These are phyloP conservation scores for Aphrophora alni DNA, from an alignment of 2,888 invertebrate species.

Conservation along the genomic window DNA sequence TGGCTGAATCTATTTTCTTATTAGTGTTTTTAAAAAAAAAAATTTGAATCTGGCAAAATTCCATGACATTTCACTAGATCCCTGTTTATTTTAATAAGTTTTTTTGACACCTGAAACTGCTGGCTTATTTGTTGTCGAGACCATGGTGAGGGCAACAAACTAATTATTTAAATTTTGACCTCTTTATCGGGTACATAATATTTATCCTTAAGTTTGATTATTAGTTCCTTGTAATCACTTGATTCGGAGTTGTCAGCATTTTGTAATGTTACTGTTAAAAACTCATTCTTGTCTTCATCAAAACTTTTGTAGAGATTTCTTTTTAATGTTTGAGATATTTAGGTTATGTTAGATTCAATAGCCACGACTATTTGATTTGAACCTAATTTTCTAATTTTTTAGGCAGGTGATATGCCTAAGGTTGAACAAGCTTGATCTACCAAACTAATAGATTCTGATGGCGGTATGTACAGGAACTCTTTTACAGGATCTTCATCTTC, in stretches of 20 bases:
- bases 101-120: conserved; percentile 19
- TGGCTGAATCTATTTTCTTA: background rate
- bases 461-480: no score
- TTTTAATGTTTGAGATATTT: conserved; percentile 15
- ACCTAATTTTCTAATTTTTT: conserved; percentile 24
- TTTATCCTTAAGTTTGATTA: conserved; percentile 18
- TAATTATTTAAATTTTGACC: conserved; percentile 24
- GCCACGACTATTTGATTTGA: conserved; percentile 7
- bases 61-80: conserved; percentile 11
- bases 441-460: background rate
- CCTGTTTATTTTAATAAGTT: conserved; percentile 15
- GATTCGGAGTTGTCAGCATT: background rate
- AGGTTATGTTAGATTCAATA: conserved; percentile 11
- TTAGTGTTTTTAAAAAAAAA: conserved; percentile 11
- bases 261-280: conserved; percentile 12
- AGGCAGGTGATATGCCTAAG: conserved; percentile 18
- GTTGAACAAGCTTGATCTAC: conserved; percentile 18
- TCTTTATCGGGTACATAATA: conserved; percentile 20
- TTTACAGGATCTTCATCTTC: conserved; percentile 19
- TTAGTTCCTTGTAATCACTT: conserved; percentile 4
- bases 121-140: conserved; percentile 9
- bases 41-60: conserved; percentile 18
- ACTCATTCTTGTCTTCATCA: conserved; percentile 21
- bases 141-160: conserved; percentile 22
- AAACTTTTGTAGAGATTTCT: conserved; percentile 18